Evolutionary conservation across 1,140 invertebrate species (phyloP), one percentile per base, ranked within the genome.

Genomic region (Nasonia vitripennis): DNA sequence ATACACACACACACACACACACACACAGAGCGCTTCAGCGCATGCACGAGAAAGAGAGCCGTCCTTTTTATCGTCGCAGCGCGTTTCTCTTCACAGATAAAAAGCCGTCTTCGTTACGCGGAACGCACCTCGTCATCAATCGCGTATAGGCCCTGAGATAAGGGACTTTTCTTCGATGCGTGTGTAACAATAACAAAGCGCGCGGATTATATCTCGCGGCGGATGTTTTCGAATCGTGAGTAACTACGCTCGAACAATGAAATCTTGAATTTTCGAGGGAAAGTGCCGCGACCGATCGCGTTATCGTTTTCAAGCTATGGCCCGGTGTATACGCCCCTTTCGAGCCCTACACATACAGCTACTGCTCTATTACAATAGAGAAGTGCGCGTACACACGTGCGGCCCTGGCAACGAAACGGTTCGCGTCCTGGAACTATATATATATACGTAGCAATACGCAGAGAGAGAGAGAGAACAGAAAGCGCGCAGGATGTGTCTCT

Each of bases 61-160:
- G 6, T n/a, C 14, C 17, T 62, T 62, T 62, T 62, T 62, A 62
- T 62, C 55, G 17, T 62, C 17, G 51, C 51, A 62, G 17, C 55
- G 55, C 55, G 55, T 62, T 62, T n/a, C 55, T 62, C 5, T 62
- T 71, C 9, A 27, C 27, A 31, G 74, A 77, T 48, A 51, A 77
- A 77, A 77, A 45, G 37, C 27, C 31, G 84, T 85, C 75, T 79
- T 37, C 27, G 71, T 89, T 89, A 27, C 89, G 85, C 31, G 75
- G 87, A 87, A 89, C 82, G 83, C 73, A 85, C 70, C 17, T 34
- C 70, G 11, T 88, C 86, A 88, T 88, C 86, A 88, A 87, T 87
- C 87, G 87, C 86, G 83, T 48, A 88, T 20, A 27, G 20, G 31
- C 51, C 78, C 12, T 7, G 71, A 41, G 89, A 91, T 91, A 89